Evolutionary conservation across 2,797 vertebrate genomes (phyloP), one percentile per base, ranked within the genome.

Genomic region (Agapornis canus): DNA sequence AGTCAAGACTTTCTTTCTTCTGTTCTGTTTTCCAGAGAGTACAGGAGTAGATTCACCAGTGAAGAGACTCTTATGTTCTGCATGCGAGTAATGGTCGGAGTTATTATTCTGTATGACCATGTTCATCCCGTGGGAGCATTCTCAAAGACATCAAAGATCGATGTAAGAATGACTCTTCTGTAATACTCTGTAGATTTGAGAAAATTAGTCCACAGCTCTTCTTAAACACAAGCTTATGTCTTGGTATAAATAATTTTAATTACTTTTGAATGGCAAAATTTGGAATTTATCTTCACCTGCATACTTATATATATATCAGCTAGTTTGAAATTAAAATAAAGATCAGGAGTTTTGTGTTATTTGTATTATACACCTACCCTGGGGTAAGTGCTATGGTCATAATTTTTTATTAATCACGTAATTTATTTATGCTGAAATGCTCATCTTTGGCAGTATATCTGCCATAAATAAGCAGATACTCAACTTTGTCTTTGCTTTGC

Each of bases 11-110:
- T 66, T 57, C 3, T 81, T 57, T 47, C 4, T 3, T 91, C 43
- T 85, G 23, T 63, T 80, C 10, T 97, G 12, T 96, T 82, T 97
- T 96, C 5, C 93, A 99, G 99, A 89, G 99, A 99, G 89, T 99
- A 99, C 94, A 98, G 99, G 5, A 99, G 99, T 96, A 98, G 99
- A 80, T 99, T 99, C 96, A 99, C 98, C 91, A 99, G 99, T 45
- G 99, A 99, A 90, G 99, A 99, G 94, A 99, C 99, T 0, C 98
- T 99, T 76, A 97, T 99, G 97, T 99, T 99, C 96, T 99, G 99
- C 98, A 99, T 99, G 99, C 97, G 99, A 96, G 99, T 99, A 63
- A 99, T 99, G 99, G 99, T 99, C 48, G 99, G 99, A 1, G 99
- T 99, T 95, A 99, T 99, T 96, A 99, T 99, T 94, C 99, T 99